phyloP scores from a whole-genome alignment of 2,888 invertebrate species.

The Boloria euphrosyne region DNA sequence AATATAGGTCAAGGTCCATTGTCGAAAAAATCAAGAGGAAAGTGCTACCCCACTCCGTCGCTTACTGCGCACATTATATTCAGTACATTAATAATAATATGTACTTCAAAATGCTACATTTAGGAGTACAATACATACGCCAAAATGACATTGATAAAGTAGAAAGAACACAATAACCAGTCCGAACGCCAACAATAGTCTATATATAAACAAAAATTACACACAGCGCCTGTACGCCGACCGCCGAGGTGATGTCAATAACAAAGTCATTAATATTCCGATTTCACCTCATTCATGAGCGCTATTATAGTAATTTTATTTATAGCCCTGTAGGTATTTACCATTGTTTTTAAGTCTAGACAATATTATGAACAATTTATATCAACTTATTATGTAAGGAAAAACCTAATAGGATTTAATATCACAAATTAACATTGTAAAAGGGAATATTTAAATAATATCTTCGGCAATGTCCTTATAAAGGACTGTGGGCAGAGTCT shows the following conservation, averaged over 20 bases:
- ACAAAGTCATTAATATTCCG: constrained; percentile 4
- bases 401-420: too few species aligned
- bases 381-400: too few species aligned
- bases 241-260: constrained; percentile 9
- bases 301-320: background rate
- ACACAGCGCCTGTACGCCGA: constrained; percentile 4
- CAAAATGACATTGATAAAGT: constrained; percentile 40
- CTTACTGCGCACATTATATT: constrained; percentile 52
- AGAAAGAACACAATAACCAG: constrained; percentile 34
- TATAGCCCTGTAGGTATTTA: too few species aligned
- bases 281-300: constrained; percentile 9
- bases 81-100: constrained; percentile 35
- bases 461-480: constrained; percentile 41
- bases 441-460: background rate
- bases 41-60: constrained; percentile 48
- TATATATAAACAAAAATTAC: constrained; percentile 20
- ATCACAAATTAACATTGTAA: too few species aligned
- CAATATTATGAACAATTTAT: too few species aligned
- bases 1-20: constrained; percentile 62
- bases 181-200: constrained; percentile 28
- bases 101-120: constrained; percentile 46
- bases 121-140: constrained; percentile 43
- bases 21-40: constrained; percentile 50
- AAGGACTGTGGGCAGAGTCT: background rate
- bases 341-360: background rate